These are phyloP conservation scores for Varanus salvator DNA, from an alignment of 2,113 vertebrate species.

Conservation along the genomic window DNA sequence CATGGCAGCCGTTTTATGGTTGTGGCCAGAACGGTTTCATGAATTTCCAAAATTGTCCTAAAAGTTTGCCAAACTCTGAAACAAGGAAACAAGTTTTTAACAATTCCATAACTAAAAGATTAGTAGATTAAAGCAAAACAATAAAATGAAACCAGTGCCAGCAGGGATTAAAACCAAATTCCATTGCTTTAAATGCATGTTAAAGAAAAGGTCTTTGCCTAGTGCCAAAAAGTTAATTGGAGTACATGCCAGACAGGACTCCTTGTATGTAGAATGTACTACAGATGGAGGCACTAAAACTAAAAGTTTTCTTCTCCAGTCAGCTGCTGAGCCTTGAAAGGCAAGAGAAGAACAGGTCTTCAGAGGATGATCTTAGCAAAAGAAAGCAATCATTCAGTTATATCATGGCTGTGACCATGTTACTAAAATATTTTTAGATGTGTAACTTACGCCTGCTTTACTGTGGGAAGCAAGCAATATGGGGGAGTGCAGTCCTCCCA, in stretches of 20 bases:
- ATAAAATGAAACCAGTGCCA: no score
- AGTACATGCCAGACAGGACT: not conserved
- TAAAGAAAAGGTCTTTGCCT: not conserved
- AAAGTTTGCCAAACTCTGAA: no score
- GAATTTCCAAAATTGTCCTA: no score
- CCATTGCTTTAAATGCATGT: not conserved
- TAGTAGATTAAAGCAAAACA: not conserved
- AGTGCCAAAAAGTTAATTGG: not conserved
- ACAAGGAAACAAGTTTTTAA: not conserved
- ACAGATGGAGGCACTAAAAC: not conserved
- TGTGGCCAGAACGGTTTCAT: no score
- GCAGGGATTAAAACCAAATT: no score
- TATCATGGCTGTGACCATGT: not conserved
- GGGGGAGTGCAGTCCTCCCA: not conserved
- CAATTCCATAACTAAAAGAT: not conserved
- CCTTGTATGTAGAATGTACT: not conserved
- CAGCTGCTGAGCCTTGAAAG: not conserved
- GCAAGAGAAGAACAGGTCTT: not conserved
- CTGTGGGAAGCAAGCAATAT: not conserved
- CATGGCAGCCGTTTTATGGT: no score
- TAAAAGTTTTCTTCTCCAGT: not conserved
- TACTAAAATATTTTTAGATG: not conserved
- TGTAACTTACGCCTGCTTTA: not conserved
- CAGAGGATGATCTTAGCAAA: not conserved
- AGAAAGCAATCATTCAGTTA: not conserved